Evolutionary conservation across 2,888 invertebrate species (phyloP).

Genomic region (Thymelicus sylvestris): DNA sequence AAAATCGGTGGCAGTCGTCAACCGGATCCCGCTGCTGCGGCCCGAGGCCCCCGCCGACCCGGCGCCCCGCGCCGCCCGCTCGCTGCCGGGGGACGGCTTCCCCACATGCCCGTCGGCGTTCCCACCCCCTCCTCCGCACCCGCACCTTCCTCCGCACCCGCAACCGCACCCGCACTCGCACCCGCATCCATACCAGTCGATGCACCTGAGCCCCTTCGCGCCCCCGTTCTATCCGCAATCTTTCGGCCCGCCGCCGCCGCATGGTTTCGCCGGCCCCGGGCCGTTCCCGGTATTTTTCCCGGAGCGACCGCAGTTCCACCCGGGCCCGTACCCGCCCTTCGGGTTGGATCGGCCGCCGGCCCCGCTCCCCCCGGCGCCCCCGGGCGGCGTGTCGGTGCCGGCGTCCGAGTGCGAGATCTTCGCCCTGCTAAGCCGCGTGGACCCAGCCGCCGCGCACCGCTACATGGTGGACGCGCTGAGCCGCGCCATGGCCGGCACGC

Average conservation of each 20-base stretch:
- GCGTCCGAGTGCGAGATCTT: constrained; percentile 59
- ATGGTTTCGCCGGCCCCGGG: not conserved
- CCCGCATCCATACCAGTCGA: not conserved
- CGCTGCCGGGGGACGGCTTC: constrained; percentile 16
- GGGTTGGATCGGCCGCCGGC: not conserved
- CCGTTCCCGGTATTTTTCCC: not conserved
- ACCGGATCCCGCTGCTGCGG: constrained; percentile 20
- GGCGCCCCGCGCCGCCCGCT: constrained; percentile 1
- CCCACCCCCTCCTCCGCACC: not conserved
- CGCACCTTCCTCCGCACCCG: too few species aligned
- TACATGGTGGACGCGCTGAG: constrained; percentile 59
- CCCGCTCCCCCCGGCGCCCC: constrained; percentile 11
- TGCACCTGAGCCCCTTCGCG: constrained; percentile 9
- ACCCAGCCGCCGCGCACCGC: constrained; percentile 59
- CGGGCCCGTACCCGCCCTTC: not conserved
- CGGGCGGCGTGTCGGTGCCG: constrained; percentile 50
- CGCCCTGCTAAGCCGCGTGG: constrained; percentile 53
- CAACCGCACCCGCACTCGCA: not conserved
- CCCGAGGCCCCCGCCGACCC: constrained; percentile 25
- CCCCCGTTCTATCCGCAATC: not conserved
- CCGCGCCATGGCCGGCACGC: constrained; percentile 49
- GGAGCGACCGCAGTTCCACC: not conserved
- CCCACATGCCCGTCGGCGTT: constrained; percentile 7
- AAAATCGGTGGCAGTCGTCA: not conserved
- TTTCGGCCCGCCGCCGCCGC: too few species aligned